Evolutionary conservation across 2,797 vertebrate species (phyloP), one percentile per base, ranked within the genome.

Genomic region (Phoxinus dragarum): DNA sequence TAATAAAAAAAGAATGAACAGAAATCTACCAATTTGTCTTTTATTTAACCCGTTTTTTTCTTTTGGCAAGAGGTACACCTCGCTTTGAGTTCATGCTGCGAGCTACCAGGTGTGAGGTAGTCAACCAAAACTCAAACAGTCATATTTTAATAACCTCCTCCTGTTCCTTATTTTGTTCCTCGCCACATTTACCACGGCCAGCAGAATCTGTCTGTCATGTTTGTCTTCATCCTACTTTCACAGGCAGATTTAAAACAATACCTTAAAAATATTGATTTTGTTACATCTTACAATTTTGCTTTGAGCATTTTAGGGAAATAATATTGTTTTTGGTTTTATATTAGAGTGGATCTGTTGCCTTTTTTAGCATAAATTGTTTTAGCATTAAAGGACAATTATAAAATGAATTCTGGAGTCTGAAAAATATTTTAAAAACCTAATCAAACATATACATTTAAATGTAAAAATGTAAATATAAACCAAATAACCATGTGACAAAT

Each of bases 81-180:
- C 67, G 36, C 54, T 61, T 73, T 64, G n/a, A 34, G 40, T 47
- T 47, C 47, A 36, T 66, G 42, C 44, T 83, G 81, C 75, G 71
- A 52, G 56, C 19, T 64, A 61, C 44, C 81, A 82, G 44, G 56
- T 67, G 56, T 52, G 31, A 83, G 71, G 5, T 21, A 66, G 71
- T 74, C 56, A 74, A 82, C 71, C 68, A 74, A 83, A 75, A 40
- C 31, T 38, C 56, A 49, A 75, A 83, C 81, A 75, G 14, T 74
- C 69, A 64, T 73, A 75, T 75, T 83, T 67, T 75, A 83, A 75
- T 83, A 83, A 67, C 59, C 71, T 75, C 47, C 42, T 83, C 72
- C 81, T 83, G 31, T 77, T 77, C 52, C 21, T 38, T 59, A n/a
- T 77, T 40, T 59, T 5, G 17, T 49, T 56, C 12, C 54, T 27